Base-by-base conservation (phyloP, 2,797 vertebrate genomes). In the Xenentodon cancila region DNA sequence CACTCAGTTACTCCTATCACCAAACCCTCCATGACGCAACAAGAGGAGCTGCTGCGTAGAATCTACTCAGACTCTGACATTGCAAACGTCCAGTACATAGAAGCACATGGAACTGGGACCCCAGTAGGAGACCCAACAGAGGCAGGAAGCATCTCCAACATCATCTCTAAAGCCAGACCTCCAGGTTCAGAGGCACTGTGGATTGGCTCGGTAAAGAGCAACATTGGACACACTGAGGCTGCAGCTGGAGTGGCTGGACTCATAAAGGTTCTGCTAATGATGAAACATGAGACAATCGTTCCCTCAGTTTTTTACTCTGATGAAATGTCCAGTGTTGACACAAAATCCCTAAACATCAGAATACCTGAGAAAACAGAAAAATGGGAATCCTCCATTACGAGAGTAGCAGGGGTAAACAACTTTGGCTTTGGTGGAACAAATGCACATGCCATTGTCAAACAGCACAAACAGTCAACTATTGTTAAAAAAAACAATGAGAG, bases 381-480 rank as follows among this genome's bases (percentile, higher is more conserved):
- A 59, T 97, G 95, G 95, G 80, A 91, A 48, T 60, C 50, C 8
- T 30, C 50, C 21, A 18, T 9, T 27, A 80, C 34, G 52, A 94
- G 92, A 80, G 71, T 93, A 45, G 95, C 95, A 72, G 95, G 95
- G 17, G 80, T 97, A 73, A 97, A 94, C 82, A 95, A 90, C 82
- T 97, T 97, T 92, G 95, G 95, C 9, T 96, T 97, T 90, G 96
- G 95, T 47, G 95, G 95, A 52, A 97, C 95, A 52, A 97, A 97
- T 81, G 93, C 93, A 71, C 95, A 96, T 0, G 76, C 84, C 12
- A 87, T 96, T 51, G 82, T 96, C 27, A 95, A 89, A 81, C 91
- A 96, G 74, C 68, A 91, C 56, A 89, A 87, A 37, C 87, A 92
- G 59, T 34, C 75, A n/a, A 18, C 16, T 5, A 15, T 32, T 53